Evolutionary conservation across 1,140 invertebrate species (phyloP), one percentile per base, ranked within the genome.

Genomic region (Sminthurinus signatus): DNA sequence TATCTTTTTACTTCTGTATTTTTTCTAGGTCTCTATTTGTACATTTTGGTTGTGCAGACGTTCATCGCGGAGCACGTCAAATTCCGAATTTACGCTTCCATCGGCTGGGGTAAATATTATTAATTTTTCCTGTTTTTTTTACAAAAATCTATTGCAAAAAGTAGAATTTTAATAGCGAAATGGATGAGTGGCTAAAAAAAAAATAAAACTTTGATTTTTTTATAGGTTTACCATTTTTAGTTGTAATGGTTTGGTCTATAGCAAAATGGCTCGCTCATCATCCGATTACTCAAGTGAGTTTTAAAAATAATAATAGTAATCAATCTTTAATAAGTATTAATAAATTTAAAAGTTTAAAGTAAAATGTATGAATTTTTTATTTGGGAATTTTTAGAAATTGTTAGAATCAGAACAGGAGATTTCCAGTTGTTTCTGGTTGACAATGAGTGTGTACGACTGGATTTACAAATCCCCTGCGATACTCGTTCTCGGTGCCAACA

Each of bases 21-120:
- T 28, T 27, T 58, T 39, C 1, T 78, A 93, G 90, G 91, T 60
- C 79, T 97, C 4, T 96, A 96, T 78, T 80, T 97, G 15, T 96
- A 95, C 76, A 88, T 94, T 74, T 78, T 96, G 59, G 92, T 97
- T 29, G 92, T 96, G 43, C 88, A 91, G 78, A 93, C 91, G 1
- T 91, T 94, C 73, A 90, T 88, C 4, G 87, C 88, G 42, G 87
- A 88, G 39, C 91, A 96, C 74, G 89, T 96, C 65, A 88, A 89
- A 76, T 81, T 94, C 29, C 82, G 85, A 76, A 83, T 89, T 36
- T 96, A 93, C 75, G 80, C 87, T 4, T 77, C 86, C 19, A 89
- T 97, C 65, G 94, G 94, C 59, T 97, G 93, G 93, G 90, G 93
- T 96, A 82, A 85, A n/a, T n/a, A n/a, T n/a, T n/a, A n/a, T n/a